phyloP scores from a whole-genome alignment of 2,888 invertebrate species.

The Pseudoips prasinana region DNA sequence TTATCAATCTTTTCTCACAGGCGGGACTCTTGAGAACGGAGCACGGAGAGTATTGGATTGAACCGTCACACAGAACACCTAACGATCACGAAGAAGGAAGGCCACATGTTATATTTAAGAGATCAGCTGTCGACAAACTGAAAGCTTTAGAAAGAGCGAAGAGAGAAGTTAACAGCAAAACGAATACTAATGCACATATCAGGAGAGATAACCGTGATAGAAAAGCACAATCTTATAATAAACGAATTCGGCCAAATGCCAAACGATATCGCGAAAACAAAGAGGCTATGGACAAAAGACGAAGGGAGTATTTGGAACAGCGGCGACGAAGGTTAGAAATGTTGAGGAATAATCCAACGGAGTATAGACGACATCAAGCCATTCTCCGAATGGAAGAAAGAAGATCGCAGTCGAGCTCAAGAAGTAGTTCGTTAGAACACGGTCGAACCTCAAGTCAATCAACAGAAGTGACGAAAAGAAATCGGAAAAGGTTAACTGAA shows the following conservation, averaged over 20 bases:
- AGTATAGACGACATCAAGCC: constrained; percentile 61
- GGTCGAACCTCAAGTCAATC: constrained; percentile 54
- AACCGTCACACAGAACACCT: constrained; percentile 83
- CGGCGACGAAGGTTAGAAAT: constrained; percentile 59
- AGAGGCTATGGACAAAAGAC: constrained; percentile 80
- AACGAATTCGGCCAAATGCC: constrained; percentile 61
- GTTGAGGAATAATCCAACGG: constrained; percentile 63
- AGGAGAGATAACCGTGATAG: constrained; percentile 72
- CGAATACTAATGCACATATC: constrained; percentile 39
- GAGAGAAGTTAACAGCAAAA: constrained; percentile 48
- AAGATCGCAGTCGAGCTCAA: constrained; percentile 45
- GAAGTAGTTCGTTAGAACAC: constrained; percentile 53
- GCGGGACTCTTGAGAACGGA: constrained; percentile 85
- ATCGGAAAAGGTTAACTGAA: constrained; percentile 42
- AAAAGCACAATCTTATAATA: constrained; percentile 63
- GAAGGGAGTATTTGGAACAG: constrained; percentile 61
- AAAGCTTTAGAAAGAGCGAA: constrained; percentile 64
- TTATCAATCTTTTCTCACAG: constrained; percentile 61
- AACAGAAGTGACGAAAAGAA: constrained; percentile 38
- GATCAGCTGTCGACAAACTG: constrained; percentile 83
- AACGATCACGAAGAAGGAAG: constrained; percentile 64
- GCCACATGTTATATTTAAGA: constrained; percentile 86
- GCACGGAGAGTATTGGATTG: constrained; percentile 86
- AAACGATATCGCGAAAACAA: constrained; percentile 80
- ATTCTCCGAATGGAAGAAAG: constrained; percentile 61